Conservation (phyloP, 2,797 vertebrate genomes). For the Pseudochirops cupreus region DNA sequence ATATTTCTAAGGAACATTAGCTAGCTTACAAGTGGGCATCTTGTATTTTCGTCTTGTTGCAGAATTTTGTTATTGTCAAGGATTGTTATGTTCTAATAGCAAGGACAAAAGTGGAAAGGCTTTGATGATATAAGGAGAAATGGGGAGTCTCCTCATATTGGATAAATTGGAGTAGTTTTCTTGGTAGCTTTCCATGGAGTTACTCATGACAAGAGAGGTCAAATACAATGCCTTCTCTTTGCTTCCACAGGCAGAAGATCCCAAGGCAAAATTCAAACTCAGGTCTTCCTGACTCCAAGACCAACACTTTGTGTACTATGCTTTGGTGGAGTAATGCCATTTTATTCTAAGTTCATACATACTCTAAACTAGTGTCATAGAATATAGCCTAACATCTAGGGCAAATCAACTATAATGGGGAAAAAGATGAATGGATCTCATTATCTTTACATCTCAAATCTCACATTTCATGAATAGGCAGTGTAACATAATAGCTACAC, state of each 20-base stretch:
- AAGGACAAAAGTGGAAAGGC: not conserved
- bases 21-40: not conserved
- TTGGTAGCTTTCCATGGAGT: not conserved
- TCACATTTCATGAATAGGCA: not conserved
- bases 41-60: not conserved
- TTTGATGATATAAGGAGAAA: not conserved
- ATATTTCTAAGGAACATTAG: not conserved
- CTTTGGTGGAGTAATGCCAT: not conserved
- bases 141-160: not conserved
- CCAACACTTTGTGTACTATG: not conserved
- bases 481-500: too few relatives aligned
- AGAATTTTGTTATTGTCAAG: not conserved
- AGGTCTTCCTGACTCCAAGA: not conserved
- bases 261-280: not conserved
- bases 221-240: not conserved
- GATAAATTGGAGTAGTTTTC: not conserved
- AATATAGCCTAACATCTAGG: not conserved
- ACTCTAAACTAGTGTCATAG: too few relatives aligned
- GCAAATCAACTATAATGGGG: not conserved
- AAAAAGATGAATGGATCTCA: not conserved
- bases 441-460: not conserved
- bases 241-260: not conserved
- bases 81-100: not conserved
- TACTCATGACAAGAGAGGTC: not conserved
- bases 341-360: not conserved